These are phyloP conservation scores for Flexamia atlantica DNA, from an alignment of 2,888 invertebrate genomes.

Conservation along the genomic window DNA sequence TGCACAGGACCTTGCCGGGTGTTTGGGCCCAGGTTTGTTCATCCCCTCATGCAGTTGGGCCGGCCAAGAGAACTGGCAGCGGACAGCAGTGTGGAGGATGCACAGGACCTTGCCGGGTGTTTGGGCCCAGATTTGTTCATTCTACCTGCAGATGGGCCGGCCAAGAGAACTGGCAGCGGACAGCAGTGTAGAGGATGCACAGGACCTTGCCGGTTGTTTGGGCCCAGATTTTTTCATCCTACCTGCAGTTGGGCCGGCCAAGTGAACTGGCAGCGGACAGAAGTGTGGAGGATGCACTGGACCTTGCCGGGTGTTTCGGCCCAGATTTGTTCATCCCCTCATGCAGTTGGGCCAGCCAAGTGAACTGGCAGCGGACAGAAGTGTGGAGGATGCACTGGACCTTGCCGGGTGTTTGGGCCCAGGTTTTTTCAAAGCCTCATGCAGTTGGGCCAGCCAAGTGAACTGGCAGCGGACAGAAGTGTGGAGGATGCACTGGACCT, in stretches of 20 bases:
- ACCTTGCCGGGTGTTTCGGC: too few species aligned
- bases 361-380: neutral
- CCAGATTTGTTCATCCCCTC: too few species aligned
- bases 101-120: too few species aligned
- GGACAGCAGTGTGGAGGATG: conserved; percentile 13
- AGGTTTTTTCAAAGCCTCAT: too few species aligned
- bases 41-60: neutral
- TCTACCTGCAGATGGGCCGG: too few species aligned
- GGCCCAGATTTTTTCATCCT: too few species aligned
- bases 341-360: neutral
- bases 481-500: conserved; percentile 1
- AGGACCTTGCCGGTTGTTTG: too few species aligned
- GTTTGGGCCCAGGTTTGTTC: too few species aligned
- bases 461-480: neutral
- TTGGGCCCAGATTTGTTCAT: too few species aligned
- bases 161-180: neutral
- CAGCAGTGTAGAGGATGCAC: conserved; percentile 14
- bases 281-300: conserved; percentile 1
- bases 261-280: neutral
- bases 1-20: too few species aligned
- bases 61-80: neutral
- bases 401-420: too few species aligned
- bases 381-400: conserved; percentile 1
- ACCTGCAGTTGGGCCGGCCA: neutral
- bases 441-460: neutral